A percentile compares a stretch with the other conserved stretches of the same genome.
These are phyloP conservation scores for Acipenser transmontanus DNA, from an alignment of 2,797 vertebrate species.

Conservation along the genomic window DNA sequence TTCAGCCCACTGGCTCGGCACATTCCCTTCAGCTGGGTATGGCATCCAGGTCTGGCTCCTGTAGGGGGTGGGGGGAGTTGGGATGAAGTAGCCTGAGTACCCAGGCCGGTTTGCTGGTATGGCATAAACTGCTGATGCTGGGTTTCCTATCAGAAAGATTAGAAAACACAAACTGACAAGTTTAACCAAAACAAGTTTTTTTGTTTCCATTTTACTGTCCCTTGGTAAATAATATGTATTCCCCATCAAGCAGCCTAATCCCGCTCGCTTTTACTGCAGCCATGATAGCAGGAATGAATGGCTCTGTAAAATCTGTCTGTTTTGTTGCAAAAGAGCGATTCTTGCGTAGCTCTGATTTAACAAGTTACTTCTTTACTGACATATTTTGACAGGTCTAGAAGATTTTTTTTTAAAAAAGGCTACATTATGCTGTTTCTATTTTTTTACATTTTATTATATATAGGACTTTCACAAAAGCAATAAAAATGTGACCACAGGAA, in stretches of 20 bases:
- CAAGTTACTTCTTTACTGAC: no score
- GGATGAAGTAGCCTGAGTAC: conserved; percentile 87
- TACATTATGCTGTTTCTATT: no score
- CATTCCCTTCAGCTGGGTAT: conserved; percentile 84
- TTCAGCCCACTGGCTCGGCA: conserved; percentile 88
- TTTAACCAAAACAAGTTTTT: not conserved
- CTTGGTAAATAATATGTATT: not conserved
- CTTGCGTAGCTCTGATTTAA: no score
- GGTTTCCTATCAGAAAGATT: conserved; percentile 69
- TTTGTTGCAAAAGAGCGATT: no score
- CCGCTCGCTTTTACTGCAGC: not conserved
- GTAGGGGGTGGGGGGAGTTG: conserved; percentile 83
- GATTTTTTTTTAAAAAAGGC: no score
- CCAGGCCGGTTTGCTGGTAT: conserved; percentile 84
- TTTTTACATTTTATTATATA: no score
- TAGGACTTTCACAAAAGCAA: no score
- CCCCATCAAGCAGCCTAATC: no score
- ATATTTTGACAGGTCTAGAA: no score
- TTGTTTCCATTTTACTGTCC: not conserved
- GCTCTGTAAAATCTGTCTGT: no score
- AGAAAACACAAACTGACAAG: not conserved
- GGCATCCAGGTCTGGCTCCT: conserved; percentile 95
- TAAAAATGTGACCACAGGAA: no score
- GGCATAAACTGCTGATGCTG: conserved; percentile 91
- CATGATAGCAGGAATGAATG: not conserved